A percentile compares a stretch with the other conserved stretches of the same genome.
phyloP scores from a whole-genome alignment of 2,113 vertebrate genomes.

The Sphyrna mokarran region DNA sequence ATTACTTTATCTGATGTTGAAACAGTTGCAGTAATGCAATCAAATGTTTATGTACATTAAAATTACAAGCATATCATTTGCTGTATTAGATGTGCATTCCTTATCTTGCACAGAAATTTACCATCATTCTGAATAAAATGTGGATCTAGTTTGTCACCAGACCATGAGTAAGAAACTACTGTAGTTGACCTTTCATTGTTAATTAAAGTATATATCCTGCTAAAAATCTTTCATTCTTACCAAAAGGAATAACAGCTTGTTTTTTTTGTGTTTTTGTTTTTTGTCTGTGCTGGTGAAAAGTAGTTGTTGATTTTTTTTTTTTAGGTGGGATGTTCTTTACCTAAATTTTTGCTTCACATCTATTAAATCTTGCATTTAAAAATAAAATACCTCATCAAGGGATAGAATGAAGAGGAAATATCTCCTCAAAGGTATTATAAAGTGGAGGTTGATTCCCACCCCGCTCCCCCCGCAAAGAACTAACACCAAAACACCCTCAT shows the following conservation, averaged over 20 bases:
- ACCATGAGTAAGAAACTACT: background rate
- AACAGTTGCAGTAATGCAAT: background rate
- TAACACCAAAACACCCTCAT: no score
- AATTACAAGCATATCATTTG: background rate
- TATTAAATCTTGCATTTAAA: background rate
- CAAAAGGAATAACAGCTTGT: background rate
- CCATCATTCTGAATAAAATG: background rate
- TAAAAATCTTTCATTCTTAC: background rate
- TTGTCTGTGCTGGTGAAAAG: background rate
- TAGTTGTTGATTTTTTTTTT: background rate
- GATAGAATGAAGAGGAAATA: background rate
- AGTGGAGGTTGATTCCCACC: no score
- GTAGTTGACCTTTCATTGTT: background rate
- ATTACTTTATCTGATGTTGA: background rate
- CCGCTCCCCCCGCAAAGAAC: no score
- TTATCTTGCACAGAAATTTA: background rate
- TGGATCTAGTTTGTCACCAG: background rate
- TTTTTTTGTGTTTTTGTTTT: background rate
- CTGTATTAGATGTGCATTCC: background rate
- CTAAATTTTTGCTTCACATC: background rate
- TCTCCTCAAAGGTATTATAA: background rate
- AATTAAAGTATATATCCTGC: background rate
- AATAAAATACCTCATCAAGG: background rate
- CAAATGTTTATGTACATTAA: background rate
- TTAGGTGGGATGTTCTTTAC: background rate